Evolutionary conservation across 2,113 vertebrate species (phyloP).

Genomic region (Semicossyphus pulcher): DNA sequence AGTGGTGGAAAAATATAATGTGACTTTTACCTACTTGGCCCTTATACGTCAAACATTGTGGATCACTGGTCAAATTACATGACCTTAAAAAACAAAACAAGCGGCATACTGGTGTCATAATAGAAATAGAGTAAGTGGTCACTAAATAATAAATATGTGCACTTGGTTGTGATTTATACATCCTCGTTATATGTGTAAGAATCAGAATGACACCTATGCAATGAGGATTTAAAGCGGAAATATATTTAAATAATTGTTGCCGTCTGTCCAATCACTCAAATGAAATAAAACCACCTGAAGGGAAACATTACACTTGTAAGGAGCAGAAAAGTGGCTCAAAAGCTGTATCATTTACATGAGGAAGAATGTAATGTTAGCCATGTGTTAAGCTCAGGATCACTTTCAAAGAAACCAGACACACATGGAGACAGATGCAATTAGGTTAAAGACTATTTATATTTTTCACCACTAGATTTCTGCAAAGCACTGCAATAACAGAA

Average conservation of each 20-base stretch:
- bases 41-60: constrained; percentile 8
- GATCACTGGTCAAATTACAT: constrained; percentile 11
- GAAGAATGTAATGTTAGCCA: constrained; percentile 6
- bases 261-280: neutral
- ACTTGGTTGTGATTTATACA: neutral
- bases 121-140: neutral
- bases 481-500: no score
- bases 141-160: neutral
- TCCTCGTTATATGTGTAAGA: no score
- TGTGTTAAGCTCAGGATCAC: constrained; percentile 18
- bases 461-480: no score
- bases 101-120: neutral
- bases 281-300: neutral
- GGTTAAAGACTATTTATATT: constrained; percentile 6
- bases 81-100: neutral
- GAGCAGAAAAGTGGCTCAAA: neutral
- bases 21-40: neutral
- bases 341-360: constrained; percentile 22
- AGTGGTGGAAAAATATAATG: neutral
- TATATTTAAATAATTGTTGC: neutral
- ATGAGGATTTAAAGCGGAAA: neutral
- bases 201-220: neutral
- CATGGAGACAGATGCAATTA: neutral
- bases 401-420: constrained; percentile 15
- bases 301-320: neutral